phyloP scores from a whole-genome alignment of 2,797 vertebrate species.

The Morus bassanus region DNA sequence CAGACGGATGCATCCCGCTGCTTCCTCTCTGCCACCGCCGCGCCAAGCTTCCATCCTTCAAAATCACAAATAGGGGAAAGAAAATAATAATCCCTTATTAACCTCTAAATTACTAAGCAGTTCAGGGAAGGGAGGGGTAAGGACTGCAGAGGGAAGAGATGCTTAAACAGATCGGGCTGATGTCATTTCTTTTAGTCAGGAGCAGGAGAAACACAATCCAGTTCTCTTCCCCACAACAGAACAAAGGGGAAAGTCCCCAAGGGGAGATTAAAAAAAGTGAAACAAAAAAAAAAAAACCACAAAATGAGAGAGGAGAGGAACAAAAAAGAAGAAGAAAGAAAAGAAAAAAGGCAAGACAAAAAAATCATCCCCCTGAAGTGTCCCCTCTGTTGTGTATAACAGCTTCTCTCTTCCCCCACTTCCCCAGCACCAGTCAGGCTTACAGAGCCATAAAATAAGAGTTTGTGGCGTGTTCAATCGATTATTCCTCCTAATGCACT shows the following conservation, averaged over 20 bases:
- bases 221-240: neutral
- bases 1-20: neutral
- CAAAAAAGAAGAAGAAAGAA: neutral
- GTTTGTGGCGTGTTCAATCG: constrained; percentile 70
- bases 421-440: neutral
- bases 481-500: constrained; percentile 63
- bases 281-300: neutral
- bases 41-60: neutral
- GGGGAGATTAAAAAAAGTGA: neutral
- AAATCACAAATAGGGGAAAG: neutral
- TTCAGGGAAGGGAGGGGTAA: neutral
- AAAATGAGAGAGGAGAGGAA: neutral
- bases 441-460: constrained; percentile 35
- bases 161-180: neutral
- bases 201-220: constrained; percentile 28
- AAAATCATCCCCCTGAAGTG: neutral
- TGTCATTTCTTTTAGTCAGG: neutral
- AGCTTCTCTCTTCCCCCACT: neutral
- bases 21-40: neutral
- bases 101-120: neutral
- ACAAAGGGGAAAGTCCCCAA: neutral
- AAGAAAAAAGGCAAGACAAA: neutral
- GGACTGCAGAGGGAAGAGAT: neutral
- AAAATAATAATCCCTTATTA: neutral
- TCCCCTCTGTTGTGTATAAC: neutral